Conservation (phyloP, 2,113 vertebrate genomes). For the Mandrillus leucophaeus region DNA sequence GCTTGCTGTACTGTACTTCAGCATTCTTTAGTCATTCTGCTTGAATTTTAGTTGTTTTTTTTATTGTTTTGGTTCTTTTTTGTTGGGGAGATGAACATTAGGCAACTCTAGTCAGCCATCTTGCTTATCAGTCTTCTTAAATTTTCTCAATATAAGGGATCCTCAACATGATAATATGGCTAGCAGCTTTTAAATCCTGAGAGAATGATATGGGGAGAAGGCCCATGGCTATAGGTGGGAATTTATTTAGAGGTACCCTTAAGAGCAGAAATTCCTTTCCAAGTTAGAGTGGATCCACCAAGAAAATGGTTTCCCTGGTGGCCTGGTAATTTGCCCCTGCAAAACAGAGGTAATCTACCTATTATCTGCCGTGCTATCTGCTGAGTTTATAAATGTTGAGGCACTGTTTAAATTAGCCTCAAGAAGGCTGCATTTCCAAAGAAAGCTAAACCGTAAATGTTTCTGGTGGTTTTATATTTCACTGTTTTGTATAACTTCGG, state of each 20-base stretch:
- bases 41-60: not conserved
- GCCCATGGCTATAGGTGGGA: not conserved
- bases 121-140: not conserved
- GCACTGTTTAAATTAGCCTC: slow-evolving; percentile 20
- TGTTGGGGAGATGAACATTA: not conserved
- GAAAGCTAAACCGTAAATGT: slow-evolving; percentile 38
- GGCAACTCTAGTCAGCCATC: not conserved
- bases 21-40: not conserved
- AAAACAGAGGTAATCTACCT: not conserved
- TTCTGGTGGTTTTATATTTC: slow-evolving; percentile 61
- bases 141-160: not conserved
- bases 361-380: not conserved
- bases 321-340: not conserved
- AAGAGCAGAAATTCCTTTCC: not conserved
- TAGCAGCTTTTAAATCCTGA: not conserved
- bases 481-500: not conserved
- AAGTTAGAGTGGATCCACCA: not conserved
- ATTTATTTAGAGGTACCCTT: not conserved
- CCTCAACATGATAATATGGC: not conserved
- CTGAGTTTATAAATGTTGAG: not conserved
- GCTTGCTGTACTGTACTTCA: not conserved
- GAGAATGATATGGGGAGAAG: not conserved
- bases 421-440: not conserved
- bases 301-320: not conserved
- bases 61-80: not conserved